Evolutionary conservation across 2,888 invertebrate genomes (phyloP).

Genomic region (Cinara cedri): DNA sequence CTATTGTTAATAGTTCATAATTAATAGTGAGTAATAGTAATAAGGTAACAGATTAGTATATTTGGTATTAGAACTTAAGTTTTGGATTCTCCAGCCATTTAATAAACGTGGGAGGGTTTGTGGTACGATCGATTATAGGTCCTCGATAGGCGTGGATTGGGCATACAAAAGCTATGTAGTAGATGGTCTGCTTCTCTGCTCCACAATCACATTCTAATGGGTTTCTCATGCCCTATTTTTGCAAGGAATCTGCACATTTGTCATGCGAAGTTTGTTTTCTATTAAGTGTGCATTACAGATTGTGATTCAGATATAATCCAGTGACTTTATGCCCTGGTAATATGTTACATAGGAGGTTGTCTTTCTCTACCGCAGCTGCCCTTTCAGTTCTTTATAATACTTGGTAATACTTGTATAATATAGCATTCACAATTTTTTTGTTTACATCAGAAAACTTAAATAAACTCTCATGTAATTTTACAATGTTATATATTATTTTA

Average conservation of each 20-base stretch:
- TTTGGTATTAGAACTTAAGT: background rate
- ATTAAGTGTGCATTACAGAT: background rate
- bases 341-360: conserved; percentile 4
- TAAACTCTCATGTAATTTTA: no score
- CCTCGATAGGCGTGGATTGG: background rate
- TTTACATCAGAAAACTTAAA: no score
- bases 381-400: background rate
- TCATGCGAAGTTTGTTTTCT: no score
- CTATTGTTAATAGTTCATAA: no score
- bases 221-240: no score
- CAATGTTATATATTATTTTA: no score
- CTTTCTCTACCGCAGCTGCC: background rate
- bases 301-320: background rate
- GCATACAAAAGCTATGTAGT: background rate
- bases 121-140: background rate
- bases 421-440: no score
- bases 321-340: conserved; percentile 21
- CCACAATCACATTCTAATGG: no score
- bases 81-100: background rate
- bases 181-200: no score
- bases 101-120: background rate
- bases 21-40: background rate
- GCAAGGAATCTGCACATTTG: no score
- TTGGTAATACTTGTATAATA: no score
- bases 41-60: background rate